Base-by-base conservation (phyloP, 1,140 invertebrate species). In the Panulirus ornatus region DNA sequence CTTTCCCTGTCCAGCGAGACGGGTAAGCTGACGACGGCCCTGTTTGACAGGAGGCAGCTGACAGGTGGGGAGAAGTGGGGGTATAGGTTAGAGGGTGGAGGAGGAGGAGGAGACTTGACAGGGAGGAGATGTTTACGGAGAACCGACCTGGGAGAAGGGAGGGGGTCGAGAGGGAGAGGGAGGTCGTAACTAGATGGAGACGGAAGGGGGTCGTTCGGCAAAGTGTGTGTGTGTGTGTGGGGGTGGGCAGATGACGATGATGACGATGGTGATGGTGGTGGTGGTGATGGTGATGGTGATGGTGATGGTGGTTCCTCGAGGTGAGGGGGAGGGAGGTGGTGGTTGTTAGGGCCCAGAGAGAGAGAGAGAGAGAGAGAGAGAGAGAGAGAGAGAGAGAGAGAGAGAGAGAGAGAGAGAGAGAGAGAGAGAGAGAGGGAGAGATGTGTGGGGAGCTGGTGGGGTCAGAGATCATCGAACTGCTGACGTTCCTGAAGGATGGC, bases 301-400 rank as follows among this genome's bases (percentile, higher is more conserved):
- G 27, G 30, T 9, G 30, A 42, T 8, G 51, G 44, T n/a, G 36
- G 27, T 27, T 27, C 9, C 8, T 8, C 8, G 44, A 51, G 44
- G 51, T 38, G 27, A 27, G 51, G 79, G 51, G 19, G 27, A 44
- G 14, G 79, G 27, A 11, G 51, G 38, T 14, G 79, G 51, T 38
- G 51, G 44, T 14, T 38, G 51, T 3, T 8, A 27, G 14, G 81
- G 47, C 14, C 44, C 19, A n/a, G 51, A 83, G 47, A 82, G 38
- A 51, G 44, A 44, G 51, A 54, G 19, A 51, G 38, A 82, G 44
- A 6, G 81, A 83, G 51, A 30, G 54, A 40, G 54, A 66, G 54
- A 84, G 81, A 38, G 51, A 84, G 81, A 40, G 63, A 71, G 63
- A 71, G 83, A 44, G 54, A 8, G 81, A 66, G 54, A 58, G 70